phyloP scores from a whole-genome alignment of 2,888 invertebrate genomes.

The Archips crataeganus region DNA sequence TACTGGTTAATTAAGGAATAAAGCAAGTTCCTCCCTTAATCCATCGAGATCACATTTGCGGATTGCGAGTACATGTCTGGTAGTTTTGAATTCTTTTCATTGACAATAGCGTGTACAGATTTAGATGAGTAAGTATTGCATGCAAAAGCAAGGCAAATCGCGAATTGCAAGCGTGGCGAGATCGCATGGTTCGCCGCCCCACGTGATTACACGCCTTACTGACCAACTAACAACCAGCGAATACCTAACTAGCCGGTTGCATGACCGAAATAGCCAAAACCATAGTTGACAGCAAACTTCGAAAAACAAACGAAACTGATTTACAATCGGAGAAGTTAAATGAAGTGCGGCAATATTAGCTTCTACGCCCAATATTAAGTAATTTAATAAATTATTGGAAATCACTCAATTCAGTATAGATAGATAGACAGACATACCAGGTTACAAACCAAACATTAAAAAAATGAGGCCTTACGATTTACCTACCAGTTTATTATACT shows the following conservation, averaged over 20 bases:
- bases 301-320: neutral
- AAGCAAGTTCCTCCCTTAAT: neutral
- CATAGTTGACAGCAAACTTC: neutral
- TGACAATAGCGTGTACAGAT: constrained; percentile 24
- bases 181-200: constrained; percentile 68
- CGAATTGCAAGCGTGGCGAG: constrained; percentile 64
- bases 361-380: too few relatives aligned
- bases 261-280: constrained; percentile 28
- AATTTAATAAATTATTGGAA: too few relatives aligned
- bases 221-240: constrained; percentile 71
- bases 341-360: neutral
- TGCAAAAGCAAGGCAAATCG: constrained; percentile 54
- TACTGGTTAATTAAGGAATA: neutral
- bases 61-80: neutral
- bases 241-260: constrained; percentile 53
- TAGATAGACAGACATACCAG: too few relatives aligned
- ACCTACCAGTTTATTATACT: too few relatives aligned
- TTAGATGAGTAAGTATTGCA: constrained; percentile 45
- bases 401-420: too few relatives aligned
- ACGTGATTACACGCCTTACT: constrained; percentile 76
- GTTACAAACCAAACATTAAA: too few relatives aligned
- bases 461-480: too few relatives aligned
- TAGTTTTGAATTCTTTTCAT: neutral
- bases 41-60: neutral
- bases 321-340: neutral